Evolutionary conservation across 2,888 invertebrate species (phyloP), one percentile per base, ranked within the genome.

Genomic region (Myathropa florea): DNA sequence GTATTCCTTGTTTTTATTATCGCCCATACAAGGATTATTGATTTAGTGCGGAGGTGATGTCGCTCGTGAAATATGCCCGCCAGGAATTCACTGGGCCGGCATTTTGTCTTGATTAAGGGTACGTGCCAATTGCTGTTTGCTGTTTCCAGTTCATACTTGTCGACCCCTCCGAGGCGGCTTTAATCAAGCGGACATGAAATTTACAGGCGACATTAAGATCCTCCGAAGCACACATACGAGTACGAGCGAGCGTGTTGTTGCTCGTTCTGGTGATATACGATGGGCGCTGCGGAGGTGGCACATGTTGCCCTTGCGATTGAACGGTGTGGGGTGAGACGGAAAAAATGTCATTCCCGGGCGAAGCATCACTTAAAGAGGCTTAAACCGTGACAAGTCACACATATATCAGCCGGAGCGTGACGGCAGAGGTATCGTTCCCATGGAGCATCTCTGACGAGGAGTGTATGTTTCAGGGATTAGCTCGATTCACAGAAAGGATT

Each of bases 111-210:
- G 85, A 85, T 85, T 82, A 85, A 73, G 68, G 85, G 82, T 77
- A 85, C 85, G 85, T 85, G 85, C 85, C 72, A 77, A 85, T 85
- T 82, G 82, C 68, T 82, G 68, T 82, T 81, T 77, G 65, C 77
- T 68, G 67, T 71, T 67, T 68, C 36, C 36, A 57, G 28, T 36
- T 59, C 7, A 14, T 12, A 12, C 26, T 14, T n/a, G 33, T 59
- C 46, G 39, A 21, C 14, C 21, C 33, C 59, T 60, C 53, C 59
- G 23, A 36, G 73, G 60, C 65, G 39, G 71, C 75, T 71, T 78
- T 86, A 86, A 86, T 83, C 78, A 86, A 86, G 73, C 83, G 73
- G 78, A 83, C 86, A 79, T 86, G 78, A 86, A 86, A 83, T 85
- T 86, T 78, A 86, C 86, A 86, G 83, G 78, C 83, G 75, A 65